Conservation (phyloP, 2,888 invertebrate species). For the Ommatoiulus sabulosus region DNA sequence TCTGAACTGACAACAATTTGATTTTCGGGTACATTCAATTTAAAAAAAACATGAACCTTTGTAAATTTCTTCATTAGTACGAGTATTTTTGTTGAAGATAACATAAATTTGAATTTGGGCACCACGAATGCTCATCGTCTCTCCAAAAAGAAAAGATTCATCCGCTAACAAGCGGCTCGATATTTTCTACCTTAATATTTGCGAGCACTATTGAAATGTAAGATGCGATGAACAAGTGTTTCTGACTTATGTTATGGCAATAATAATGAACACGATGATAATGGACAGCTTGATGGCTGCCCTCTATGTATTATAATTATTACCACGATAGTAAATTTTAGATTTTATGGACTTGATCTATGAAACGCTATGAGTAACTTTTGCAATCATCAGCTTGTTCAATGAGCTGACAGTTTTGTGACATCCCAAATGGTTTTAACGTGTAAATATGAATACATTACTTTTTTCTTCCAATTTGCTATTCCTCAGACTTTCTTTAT, state of each 20-base stretch:
- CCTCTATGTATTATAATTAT: constrained; percentile 40
- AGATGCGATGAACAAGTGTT: constrained; percentile 9
- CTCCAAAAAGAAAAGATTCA: background rate
- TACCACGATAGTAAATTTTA: constrained; percentile 43
- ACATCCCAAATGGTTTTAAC: constrained; percentile 33
- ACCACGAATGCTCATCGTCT: background rate
- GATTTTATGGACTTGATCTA: constrained; percentile 35
- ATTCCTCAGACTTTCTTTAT: background rate
- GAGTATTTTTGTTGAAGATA: background rate
- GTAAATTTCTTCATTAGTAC: background rate
- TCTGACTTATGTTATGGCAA: constrained; percentile 8
- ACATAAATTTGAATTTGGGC: background rate
- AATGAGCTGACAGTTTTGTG: background rate
- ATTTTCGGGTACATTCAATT: background rate
- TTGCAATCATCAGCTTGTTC: background rate
- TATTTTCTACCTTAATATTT: constrained; percentile 11
- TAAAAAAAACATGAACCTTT: background rate
- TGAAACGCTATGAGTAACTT: constrained; percentile 11
- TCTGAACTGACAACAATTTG: background rate
- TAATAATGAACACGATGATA: background rate
- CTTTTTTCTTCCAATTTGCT: background rate
- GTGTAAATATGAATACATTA: constrained; percentile 21
- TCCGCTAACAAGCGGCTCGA: background rate
- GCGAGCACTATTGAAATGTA: background rate
- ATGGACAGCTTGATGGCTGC: background rate